Conservation (phyloP, 2,113 vertebrate species). For the Struthidea cinerea region DNA sequence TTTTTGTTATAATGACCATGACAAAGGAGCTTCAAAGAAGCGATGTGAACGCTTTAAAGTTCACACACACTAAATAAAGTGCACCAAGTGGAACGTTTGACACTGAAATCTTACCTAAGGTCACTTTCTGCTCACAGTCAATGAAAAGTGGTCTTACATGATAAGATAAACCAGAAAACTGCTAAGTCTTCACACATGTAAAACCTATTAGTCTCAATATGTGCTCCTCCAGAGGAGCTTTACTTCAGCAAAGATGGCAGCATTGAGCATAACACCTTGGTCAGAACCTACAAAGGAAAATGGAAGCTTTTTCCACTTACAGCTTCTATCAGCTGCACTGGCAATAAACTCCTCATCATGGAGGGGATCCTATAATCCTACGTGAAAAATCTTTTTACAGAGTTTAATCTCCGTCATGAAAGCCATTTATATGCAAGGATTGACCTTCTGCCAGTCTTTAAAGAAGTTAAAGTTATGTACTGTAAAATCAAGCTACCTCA, state of each 20-base stretch:
- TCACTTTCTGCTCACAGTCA: background rate
- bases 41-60: background rate
- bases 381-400: background rate
- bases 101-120: background rate
- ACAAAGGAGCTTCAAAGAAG: background rate
- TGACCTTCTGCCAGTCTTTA: background rate
- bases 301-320: background rate
- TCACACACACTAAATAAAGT: background rate
- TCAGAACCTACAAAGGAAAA: background rate
- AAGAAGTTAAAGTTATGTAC: background rate
- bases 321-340: background rate
- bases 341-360: background rate
- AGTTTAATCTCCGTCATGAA: background rate
- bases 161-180: background rate
- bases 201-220: background rate
- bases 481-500: background rate
- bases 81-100: background rate
- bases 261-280: background rate
- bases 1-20: background rate
- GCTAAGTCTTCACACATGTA: background rate
- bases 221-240: background rate
- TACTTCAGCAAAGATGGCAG: background rate
- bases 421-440: background rate
- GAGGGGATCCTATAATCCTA: background rate
- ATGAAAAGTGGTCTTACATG: background rate